These are phyloP conservation scores for Trachythela sp. DNA, from an alignment of 64 coral and sea anemone species.

Conservation along the genomic window DNA sequence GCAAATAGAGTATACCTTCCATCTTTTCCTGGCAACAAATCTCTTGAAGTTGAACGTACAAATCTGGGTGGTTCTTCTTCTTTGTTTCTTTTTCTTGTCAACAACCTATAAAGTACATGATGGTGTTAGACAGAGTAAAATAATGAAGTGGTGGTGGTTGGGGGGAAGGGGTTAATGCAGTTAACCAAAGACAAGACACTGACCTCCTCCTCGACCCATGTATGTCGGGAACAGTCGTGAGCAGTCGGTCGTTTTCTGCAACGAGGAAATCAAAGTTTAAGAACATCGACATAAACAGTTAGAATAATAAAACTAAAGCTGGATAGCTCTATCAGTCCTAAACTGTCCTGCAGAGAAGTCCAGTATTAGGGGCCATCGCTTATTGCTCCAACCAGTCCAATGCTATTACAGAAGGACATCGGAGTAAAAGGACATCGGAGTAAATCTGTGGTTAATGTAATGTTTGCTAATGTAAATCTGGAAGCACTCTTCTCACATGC, in stretches of 20 bases:
- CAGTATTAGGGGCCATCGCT: too few species aligned
- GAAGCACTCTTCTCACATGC: too few species aligned
- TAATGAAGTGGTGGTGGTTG: not conserved
- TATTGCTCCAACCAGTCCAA: too few species aligned
- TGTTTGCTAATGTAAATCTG: too few species aligned
- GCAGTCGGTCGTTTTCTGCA: not conserved
- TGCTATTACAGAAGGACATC: too few species aligned
- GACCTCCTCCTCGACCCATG: slow-evolving; percentile 11
- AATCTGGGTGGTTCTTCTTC: slow-evolving; percentile 16
- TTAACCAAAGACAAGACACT: not conserved
- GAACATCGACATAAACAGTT: too few species aligned
- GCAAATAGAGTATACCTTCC: too few species aligned
- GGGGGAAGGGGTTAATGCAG: not conserved
- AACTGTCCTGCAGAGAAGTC: too few species aligned
- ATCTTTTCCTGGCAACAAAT: slow-evolving; percentile 18
- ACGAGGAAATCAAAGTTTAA: not conserved
- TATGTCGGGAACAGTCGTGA: not conserved
- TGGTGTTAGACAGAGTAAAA: not conserved
- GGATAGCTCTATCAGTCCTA: too few species aligned
- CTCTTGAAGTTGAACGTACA: slow-evolving; percentile 16
- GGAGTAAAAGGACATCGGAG: too few species aligned
- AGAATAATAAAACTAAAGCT: too few species aligned
- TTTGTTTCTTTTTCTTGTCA: not conserved
- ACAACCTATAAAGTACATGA: not conserved
- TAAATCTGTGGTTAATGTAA: too few species aligned